These are phyloP conservation scores for Macrotrachela quadricornifera DNA, from an alignment of 1,140 invertebrate genomes.

Conservation along the genomic window DNA sequence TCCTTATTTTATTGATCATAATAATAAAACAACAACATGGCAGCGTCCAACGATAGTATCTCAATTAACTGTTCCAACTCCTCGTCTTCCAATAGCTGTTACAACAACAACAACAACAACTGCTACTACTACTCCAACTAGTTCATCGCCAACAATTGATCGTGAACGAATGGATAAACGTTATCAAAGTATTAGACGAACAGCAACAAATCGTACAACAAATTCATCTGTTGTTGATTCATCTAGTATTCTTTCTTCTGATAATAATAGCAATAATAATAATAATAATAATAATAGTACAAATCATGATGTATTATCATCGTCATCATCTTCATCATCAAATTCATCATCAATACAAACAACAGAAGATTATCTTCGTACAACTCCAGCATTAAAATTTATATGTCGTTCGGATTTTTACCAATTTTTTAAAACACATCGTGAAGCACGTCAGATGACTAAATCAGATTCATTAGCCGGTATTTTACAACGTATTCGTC, in stretches of 20 bases:
- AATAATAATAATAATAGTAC: background rate
- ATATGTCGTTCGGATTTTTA: background rate
- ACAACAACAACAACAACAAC: background rate
- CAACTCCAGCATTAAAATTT: conserved; percentile 1
- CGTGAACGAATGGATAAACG: conserved; percentile 7
- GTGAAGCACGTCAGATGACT: background rate
- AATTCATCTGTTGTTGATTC: background rate
- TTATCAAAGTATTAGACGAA: conserved; percentile 5
- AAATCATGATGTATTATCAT: background rate
- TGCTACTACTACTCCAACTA: background rate
- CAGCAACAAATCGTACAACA: background rate
- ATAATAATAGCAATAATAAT: background rate
- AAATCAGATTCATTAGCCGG: conserved; percentile 1
- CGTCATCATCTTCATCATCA: background rate
- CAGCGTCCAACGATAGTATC: conserved; percentile 58
- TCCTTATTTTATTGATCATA: conserved; percentile 96
- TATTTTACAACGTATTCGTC: conserved; percentile 7
- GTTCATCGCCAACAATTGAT: background rate
- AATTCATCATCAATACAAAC: background rate
- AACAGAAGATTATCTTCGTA: background rate
- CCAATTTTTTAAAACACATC: background rate
- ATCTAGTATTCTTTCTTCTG: background rate
- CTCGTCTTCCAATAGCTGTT: too few relatives aligned
- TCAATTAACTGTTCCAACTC: background rate
- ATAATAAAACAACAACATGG: conserved; percentile 88